Percentiles rank a stretch among this genome's conserved stretches.
phyloP scores from a whole-genome alignment of 2,888 invertebrate species.

The Latheticus oryzae region DNA sequence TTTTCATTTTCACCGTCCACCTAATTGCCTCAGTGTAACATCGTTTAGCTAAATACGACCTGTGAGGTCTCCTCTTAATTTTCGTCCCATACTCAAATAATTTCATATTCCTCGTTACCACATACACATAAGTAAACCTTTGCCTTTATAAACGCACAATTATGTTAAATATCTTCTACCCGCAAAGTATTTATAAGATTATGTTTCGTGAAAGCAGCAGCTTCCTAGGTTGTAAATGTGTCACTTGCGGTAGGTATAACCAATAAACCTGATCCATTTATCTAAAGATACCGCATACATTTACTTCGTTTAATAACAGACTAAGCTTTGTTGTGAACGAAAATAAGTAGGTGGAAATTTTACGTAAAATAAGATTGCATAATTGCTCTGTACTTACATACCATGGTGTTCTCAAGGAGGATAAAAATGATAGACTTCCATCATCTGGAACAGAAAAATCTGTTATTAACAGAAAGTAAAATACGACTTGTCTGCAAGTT shows the following conservation, averaged over 20 bases:
- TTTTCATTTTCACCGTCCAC: too few species aligned
- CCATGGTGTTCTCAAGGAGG: conserved; percentile 13
- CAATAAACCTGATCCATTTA: conserved; percentile 32
- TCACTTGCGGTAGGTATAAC: conserved; percentile 35
- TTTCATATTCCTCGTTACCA: too few species aligned
- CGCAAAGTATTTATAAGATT: conserved; percentile 22
- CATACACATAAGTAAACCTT: conserved; percentile 5
- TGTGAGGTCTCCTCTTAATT: not conserved
- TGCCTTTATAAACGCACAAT: conserved; percentile 10
- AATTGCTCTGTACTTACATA: conserved; percentile 28
- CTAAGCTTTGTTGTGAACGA: conserved; percentile 11
- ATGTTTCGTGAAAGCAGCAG: conserved; percentile 6
- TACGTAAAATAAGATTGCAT: conserved; percentile 20
- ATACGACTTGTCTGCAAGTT: not conserved
- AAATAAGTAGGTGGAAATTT: conserved; percentile 22
- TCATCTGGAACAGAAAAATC: conserved; percentile 16
- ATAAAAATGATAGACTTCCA: conserved; percentile 28
- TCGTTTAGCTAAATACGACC: not conserved
- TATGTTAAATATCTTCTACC: conserved; percentile 14
- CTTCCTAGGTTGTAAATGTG: conserved; percentile 30
- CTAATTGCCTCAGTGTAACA: too few species aligned
- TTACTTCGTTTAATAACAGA: conserved; percentile 17
- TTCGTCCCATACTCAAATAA: too few species aligned
- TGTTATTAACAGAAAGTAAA: conserved; percentile 7
- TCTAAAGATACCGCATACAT: conserved; percentile 11